Conservation (phyloP, 2,888 invertebrate genomes). For the Galerucella pusilla region DNA sequence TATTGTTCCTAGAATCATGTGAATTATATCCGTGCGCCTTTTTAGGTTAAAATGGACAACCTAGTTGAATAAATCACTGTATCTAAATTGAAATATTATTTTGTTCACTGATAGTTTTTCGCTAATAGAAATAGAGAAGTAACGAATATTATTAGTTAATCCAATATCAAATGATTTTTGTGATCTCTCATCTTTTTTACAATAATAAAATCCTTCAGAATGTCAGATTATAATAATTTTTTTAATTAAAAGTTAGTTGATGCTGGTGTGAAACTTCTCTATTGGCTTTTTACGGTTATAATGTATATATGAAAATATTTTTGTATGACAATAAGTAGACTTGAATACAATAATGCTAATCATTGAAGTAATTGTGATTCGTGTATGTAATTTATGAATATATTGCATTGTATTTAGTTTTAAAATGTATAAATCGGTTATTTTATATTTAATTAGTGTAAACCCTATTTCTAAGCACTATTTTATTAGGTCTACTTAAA, state of each 20-base stretch:
- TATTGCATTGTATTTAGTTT: too few relatives aligned
- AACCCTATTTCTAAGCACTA: not conserved
- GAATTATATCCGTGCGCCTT: not conserved
- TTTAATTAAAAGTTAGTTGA: not conserved
- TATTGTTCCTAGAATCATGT: too few relatives aligned
- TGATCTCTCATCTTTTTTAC: not conserved
- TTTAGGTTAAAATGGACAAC: not conserved
- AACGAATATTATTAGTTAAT: not conserved
- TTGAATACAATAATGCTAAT: not conserved
- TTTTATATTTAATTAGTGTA: not conserved
- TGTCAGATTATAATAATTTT: not conserved
- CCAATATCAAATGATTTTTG: not conserved
- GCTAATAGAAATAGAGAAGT: not conserved
- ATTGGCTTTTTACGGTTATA: conserved; percentile 1
- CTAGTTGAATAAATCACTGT: not conserved
- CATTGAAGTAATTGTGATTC: not conserved
- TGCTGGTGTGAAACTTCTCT: not conserved
- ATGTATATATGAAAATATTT: not conserved
- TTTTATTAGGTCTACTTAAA: not conserved
- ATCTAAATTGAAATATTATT: not conserved
- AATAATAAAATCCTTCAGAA: not conserved
- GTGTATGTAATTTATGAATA: too few relatives aligned
- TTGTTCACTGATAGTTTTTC: not conserved
- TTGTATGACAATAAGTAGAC: not conserved
- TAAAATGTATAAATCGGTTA: too few relatives aligned